Base-by-base conservation (phyloP, 92 coral and sea anemone species). In the Epizoanthus stellaris region DNA sequence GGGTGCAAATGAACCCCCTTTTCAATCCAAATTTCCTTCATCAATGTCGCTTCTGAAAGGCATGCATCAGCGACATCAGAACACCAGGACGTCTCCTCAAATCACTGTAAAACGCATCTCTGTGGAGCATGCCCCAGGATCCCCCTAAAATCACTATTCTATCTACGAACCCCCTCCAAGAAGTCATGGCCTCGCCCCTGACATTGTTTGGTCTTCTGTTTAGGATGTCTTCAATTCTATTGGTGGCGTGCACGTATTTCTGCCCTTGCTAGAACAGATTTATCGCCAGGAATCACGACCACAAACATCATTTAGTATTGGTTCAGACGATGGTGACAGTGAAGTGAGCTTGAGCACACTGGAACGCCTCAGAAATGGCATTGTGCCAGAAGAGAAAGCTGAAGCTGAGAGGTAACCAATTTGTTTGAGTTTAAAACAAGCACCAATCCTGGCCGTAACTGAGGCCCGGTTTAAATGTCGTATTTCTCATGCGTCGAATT, bases 161-260 rank as follows among this genome's bases (percentile, higher is more conserved):
- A 25, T 39, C 1, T 73, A 25, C 4, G 34, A 30, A 30, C 34
- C 34, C 34, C 34, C 34, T 30, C 34, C 34, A 30, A 30, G 34
- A 30, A 30, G 34, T 30, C 6, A 49, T 45, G 63, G 43, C 38
- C 38, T 39, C 49, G 39, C 0, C 14, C 12, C 14, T 73, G 25
- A 43, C 53, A 19, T 56, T 56, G 67, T 39, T 63, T 61, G 2
- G 9, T 9, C 52, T 67, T 25, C 66, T 62, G 69, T 70, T 77
- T 70, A 96, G 99, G 98, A 96, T 77, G 99, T 93, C 67, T 89
- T 96, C 80, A 92, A 93, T 58, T 90, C 95, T 68, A 87, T 96
- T 77, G 99, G 99, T 5, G 99, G 99, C 3, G 90, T 96, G 89
- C 91, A 94, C 61, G 90, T 96, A 21, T 96, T 96, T 91, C 88